These are phyloP conservation scores for Drosophila ezoana DNA, from an alignment of 2,888 invertebrate species.

Conservation along the genomic window DNA sequence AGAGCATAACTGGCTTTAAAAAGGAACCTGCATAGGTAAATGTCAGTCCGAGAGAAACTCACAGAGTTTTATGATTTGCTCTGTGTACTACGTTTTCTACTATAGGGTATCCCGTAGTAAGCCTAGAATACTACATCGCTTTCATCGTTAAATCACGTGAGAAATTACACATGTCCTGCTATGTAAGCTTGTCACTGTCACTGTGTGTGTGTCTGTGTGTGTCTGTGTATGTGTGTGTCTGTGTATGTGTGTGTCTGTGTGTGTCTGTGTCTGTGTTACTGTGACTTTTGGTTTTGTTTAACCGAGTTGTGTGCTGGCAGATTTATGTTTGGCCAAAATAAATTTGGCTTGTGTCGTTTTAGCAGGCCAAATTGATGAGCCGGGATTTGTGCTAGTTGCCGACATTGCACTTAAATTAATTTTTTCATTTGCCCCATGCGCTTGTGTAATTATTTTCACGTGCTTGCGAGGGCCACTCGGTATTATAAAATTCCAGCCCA, in stretches of 20 bases:
- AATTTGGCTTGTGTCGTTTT: conserved; percentile 62
- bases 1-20: too few relatives aligned
- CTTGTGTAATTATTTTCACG: conserved; percentile 69
- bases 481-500: conserved; percentile 53
- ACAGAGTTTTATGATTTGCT: not conserved
- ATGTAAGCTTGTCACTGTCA: conserved; percentile 53
- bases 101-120: conserved; percentile 11
- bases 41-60: too few relatives aligned
- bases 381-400: conserved; percentile 65
- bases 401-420: conserved; percentile 55
- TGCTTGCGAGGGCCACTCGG: conserved; percentile 40
- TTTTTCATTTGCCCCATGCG: conserved; percentile 32
- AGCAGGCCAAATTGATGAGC: conserved; percentile 62
- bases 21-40: too few relatives aligned
- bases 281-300: conserved; percentile 48
- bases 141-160: conserved; percentile 62
- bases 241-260: not conserved
- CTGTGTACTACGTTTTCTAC: not conserved
- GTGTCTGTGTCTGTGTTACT: conserved; percentile 15
- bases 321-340: conserved; percentile 64
- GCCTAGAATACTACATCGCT: not conserved
- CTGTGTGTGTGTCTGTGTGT: conserved; percentile 12
- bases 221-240: conserved; percentile 9
- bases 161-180: conserved; percentile 76
- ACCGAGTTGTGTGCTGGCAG: conserved; percentile 30